Conservation (phyloP, 2,797 vertebrate species). For the Tinamus major region DNA sequence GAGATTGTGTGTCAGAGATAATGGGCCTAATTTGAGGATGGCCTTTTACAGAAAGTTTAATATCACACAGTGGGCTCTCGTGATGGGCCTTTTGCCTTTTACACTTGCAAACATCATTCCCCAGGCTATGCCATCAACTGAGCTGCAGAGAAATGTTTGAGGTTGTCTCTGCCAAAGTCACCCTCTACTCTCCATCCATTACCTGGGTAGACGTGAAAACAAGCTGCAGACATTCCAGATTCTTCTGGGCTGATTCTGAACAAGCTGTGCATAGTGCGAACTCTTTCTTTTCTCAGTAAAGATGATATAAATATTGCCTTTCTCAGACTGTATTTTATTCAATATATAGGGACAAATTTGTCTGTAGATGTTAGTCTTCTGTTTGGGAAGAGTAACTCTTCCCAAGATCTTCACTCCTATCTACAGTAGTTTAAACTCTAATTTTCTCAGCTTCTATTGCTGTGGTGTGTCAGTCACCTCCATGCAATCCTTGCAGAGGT, state of each 20-base stretch:
- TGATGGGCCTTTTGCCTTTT: conserved; percentile 46
- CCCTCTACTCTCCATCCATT: neutral
- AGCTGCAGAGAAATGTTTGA: neutral
- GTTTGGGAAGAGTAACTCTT: neutral
- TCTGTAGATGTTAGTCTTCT: neutral
- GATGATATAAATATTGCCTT: neutral
- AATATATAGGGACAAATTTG: neutral
- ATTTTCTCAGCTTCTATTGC: neutral
- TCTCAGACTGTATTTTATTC: neutral
- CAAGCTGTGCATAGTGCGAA: neutral
- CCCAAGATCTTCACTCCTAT: neutral
- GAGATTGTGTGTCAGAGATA: conserved; percentile 53
- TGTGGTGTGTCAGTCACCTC: neutral
- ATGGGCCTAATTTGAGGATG: conserved; percentile 51
- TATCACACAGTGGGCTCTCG: neutral
- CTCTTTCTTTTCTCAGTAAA: neutral
- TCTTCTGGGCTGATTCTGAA: neutral
- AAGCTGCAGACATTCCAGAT: conserved; percentile 2
- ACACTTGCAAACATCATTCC: conserved; percentile 11
- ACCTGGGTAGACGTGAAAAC: neutral
- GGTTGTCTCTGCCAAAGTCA: neutral
- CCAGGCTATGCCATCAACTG: conserved; percentile 33
- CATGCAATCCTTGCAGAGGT: neutral
- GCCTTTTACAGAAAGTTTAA: conserved; percentile 68
- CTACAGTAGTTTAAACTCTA: neutral